A percentile compares a stretch with the other conserved stretches of the same genome.
Evolutionary conservation across 2,113 vertebrate genomes (phyloP).

Genomic region (Notothenia coriiceps): DNA sequence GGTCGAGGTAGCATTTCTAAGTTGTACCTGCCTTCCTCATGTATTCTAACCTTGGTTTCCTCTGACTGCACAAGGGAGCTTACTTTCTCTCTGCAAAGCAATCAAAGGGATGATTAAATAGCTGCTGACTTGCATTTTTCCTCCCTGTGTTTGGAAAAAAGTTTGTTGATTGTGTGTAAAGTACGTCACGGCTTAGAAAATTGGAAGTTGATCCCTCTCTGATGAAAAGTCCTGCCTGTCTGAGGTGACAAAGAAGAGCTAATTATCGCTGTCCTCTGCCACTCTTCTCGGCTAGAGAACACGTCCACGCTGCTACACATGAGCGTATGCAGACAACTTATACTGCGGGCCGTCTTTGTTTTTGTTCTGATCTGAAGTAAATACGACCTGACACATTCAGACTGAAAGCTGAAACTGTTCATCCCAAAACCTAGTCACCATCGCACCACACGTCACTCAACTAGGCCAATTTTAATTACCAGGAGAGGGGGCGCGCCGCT

Average conservation of each 20-base stretch:
- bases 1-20: constrained; percentile 31
- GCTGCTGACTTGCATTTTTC: constrained; percentile 83
- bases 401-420: constrained; percentile 63
- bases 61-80: constrained; percentile 58
- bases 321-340: neutral
- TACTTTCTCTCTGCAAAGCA: constrained; percentile 56
- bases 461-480: constrained; percentile 85
- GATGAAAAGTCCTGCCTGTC: constrained; percentile 76
- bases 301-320: neutral
- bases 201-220: constrained; percentile 73
- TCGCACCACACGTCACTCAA: constrained; percentile 70
- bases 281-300: constrained; percentile 42
- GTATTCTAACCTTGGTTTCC: constrained; percentile 56
- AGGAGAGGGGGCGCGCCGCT: constrained; percentile 71
- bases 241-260: constrained; percentile 79
- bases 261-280: constrained; percentile 77
- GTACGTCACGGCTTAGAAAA: constrained; percentile 70
- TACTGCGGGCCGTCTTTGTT: constrained; percentile 18
- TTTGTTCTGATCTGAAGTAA: constrained; percentile 67
- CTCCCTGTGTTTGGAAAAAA: constrained; percentile 54
- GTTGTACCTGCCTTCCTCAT: constrained; percentile 20
- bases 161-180: constrained; percentile 78
- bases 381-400: constrained; percentile 76
- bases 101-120: constrained; percentile 81
- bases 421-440: constrained; percentile 70